These are phyloP conservation scores for Drosophila grimshawi DNA, from an alignment of 1,140 invertebrate genomes.

Conservation along the genomic window DNA sequence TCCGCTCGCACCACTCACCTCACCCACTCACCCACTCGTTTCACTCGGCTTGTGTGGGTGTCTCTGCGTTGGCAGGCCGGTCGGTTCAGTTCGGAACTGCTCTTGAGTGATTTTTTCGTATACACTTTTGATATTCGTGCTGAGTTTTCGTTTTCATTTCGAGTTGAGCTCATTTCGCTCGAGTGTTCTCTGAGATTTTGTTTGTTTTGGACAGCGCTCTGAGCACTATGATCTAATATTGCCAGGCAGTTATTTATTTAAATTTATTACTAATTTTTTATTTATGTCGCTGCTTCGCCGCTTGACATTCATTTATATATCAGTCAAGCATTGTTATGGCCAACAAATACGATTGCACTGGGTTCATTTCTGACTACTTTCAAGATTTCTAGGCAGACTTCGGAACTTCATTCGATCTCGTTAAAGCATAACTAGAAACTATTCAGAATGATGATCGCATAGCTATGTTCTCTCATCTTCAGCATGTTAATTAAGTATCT, in stretches of 20 bases:
- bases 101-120: constrained; percentile 63
- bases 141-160: constrained; percentile 72
- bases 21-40: constrained; percentile 61
- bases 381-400: constrained; percentile 30
- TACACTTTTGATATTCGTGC: constrained; percentile 26
- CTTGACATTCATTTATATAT: constrained; percentile 80
- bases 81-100: constrained; percentile 21
- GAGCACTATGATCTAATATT: constrained; percentile 71
- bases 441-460: constrained; percentile 46
- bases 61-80: constrained; percentile 70
- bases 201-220: constrained; percentile 4
- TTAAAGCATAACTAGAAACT: constrained; percentile 12
- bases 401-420: constrained; percentile 15
- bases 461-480: constrained; percentile 16
- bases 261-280: constrained; percentile 82
- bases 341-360: constrained; percentile 23
- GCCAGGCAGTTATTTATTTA: constrained; percentile 80
- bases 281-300: constrained; percentile 57
- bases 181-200: constrained; percentile 57
- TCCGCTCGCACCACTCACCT: constrained; percentile 34
- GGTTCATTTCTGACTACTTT: constrained; percentile 39
- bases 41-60: constrained; percentile 65
- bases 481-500: constrained; percentile 34
- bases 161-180: constrained; percentile 40
- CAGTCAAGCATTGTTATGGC: constrained; percentile 62